Percentiles rank a stretch among this genome's conserved stretches.
Conservation (phyloP, 2,797 vertebrate genomes). For the Caiman crocodilus region DNA sequence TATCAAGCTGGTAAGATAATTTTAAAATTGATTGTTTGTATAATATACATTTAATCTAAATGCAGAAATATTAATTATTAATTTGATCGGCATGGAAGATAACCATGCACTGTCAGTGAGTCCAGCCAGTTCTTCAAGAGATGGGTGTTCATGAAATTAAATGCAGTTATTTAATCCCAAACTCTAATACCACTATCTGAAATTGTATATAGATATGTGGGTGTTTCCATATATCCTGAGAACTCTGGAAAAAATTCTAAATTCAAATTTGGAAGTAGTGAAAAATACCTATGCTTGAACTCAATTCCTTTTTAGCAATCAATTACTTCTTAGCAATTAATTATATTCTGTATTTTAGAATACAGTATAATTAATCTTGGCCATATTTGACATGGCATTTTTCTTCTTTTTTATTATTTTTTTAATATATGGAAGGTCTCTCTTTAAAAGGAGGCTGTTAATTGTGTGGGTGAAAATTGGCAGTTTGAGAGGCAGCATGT, state of each 20-base stretch:
- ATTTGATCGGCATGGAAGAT: background rate
- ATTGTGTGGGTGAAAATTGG: background rate
- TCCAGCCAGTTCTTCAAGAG: background rate
- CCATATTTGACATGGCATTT: background rate
- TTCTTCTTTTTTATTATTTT: background rate
- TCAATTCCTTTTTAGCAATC: background rate
- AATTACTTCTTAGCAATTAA: background rate
- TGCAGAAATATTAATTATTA: background rate
- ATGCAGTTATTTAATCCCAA: background rate
- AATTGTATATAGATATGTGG: background rate
- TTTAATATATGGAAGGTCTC: fast-evolving
- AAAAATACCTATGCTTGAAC: background rate
- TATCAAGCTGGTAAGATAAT: constrained; percentile 90
- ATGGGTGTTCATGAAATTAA: background rate
- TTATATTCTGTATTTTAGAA: background rate
- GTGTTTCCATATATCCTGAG: background rate
- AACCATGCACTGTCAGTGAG: background rate
- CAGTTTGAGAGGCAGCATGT: background rate
- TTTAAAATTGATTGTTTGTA: background rate
- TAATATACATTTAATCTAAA: background rate
- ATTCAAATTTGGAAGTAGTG: background rate
- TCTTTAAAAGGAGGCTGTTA: background rate
- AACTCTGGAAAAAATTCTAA: background rate
- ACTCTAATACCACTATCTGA: background rate
- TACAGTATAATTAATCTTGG: background rate